Percentiles rank a stretch among this genome's conserved stretches.
These are phyloP conservation scores for Drosophila dunni DNA, from an alignment of 1,140 invertebrate species.

Conservation along the genomic window DNA sequence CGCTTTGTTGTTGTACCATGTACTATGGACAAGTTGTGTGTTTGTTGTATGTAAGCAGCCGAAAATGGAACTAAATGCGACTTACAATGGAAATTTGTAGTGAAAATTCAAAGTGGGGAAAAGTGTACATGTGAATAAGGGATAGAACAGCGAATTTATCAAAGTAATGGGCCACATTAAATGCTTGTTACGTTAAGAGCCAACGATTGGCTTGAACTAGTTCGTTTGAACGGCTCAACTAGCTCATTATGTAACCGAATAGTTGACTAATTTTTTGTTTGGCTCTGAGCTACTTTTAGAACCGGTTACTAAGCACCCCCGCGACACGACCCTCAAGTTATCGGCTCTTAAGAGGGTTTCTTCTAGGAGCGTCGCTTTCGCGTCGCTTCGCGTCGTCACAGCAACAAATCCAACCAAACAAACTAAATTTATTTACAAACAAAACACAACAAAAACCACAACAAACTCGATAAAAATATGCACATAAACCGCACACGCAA, in stretches of 20 bases:
- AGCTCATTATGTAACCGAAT: constrained; percentile 17
- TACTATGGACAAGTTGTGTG: constrained; percentile 11
- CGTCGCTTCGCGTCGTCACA: constrained; percentile 27
- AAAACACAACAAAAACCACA: constrained; percentile 29
- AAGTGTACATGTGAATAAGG: constrained; percentile 8
- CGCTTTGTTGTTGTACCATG: constrained; percentile 25
- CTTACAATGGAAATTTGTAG: constrained; percentile 44
- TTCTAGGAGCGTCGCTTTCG: neutral
- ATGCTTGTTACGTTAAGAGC: constrained; percentile 6
- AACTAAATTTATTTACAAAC: constrained; percentile 45
- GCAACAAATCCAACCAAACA: constrained; percentile 39
- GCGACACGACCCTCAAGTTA: constrained; percentile 16
- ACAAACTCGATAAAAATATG: constrained; percentile 29
- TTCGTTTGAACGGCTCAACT: neutral
- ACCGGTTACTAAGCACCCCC: constrained; percentile 41
- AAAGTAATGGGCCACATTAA: constrained; percentile 13
- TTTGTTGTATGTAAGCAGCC: constrained; percentile 33
- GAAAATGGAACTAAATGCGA: constrained; percentile 70
- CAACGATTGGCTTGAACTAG: neutral
- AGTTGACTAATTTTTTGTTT: constrained; percentile 7
- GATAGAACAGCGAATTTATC: constrained; percentile 14
- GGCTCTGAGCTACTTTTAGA: constrained; percentile 21
- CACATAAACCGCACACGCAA: constrained; percentile 37
- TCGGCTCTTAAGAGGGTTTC: constrained; percentile 16
- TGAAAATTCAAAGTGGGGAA: constrained; percentile 16